A percentile compares a stretch with the other conserved stretches of the same genome.
Conservation (phyloP, 2,797 vertebrate species). For the Sandelia bainsii region DNA sequence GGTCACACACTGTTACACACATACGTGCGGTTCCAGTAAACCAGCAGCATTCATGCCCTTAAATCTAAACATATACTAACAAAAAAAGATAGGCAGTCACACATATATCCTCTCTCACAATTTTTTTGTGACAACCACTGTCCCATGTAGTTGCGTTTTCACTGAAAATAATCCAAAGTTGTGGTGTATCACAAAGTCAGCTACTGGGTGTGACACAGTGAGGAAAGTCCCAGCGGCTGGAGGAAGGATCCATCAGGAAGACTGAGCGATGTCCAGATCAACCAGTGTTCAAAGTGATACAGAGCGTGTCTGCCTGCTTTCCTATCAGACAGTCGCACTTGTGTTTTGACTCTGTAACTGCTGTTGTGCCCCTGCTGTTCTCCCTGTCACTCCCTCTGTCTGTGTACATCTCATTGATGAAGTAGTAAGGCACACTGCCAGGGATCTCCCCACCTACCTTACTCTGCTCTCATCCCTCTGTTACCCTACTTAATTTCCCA, state of each 20-base stretch:
- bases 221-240: slow-evolving; percentile 37
- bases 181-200: slow-evolving; percentile 15
- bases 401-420: slow-evolving; percentile 26
- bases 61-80: background rate
- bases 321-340: slow-evolving; percentile 39
- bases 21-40: slow-evolving; percentile 14
- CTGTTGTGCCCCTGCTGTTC: slow-evolving; percentile 38
- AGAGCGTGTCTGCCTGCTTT: slow-evolving; percentile 24
- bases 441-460: slow-evolving; percentile 28
- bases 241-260: slow-evolving; percentile 11
- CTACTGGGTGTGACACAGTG: slow-evolving; percentile 10
- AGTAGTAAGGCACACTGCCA: slow-evolving; percentile 39
- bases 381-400: slow-evolving; percentile 3
- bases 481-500: slow-evolving; percentile 47
- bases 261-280: slow-evolving; percentile 36
- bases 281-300: slow-evolving; percentile 22
- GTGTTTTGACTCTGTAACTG: slow-evolving; percentile 40
- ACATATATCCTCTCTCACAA: background rate
- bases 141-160: slow-evolving; percentile 32
- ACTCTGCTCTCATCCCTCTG: slow-evolving; percentile 34
- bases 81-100: too few species aligned
- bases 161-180: slow-evolving; percentile 16
- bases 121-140: slow-evolving; percentile 39
- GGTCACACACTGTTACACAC: slow-evolving; percentile 22
- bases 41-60: background rate